Evolutionary conservation across 1,140 invertebrate genomes (phyloP).

Genomic region (Atopsyche davidsoni): DNA sequence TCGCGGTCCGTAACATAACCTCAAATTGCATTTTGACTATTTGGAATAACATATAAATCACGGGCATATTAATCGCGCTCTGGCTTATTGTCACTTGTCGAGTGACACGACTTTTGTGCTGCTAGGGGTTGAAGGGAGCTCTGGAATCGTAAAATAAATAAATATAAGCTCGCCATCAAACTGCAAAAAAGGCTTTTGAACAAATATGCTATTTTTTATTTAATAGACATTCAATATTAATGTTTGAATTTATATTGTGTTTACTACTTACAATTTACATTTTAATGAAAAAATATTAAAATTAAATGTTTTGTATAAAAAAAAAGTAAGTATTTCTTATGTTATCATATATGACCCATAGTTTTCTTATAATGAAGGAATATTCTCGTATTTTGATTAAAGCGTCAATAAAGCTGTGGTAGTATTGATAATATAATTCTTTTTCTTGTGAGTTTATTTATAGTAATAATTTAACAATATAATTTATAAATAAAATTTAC

Average conservation of each 20-base stretch:
- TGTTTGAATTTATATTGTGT: background rate
- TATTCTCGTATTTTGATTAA: no score
- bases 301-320: background rate
- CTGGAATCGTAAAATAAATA: background rate
- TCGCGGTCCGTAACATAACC: background rate
- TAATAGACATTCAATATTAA: background rate
- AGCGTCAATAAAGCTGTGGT: no score
- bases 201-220: background rate
- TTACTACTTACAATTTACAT: background rate
- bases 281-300: background rate
- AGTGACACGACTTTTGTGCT: background rate
- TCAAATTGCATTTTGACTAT: slow-evolving; percentile 1
- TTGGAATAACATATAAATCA: no score
- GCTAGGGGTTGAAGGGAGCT: background rate
- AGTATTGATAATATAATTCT: no score
- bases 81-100: background rate
- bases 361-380: no score
- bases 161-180: no score
- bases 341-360: no score
- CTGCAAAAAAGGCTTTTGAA: no score
- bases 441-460: no score
- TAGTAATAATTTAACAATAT: no score
- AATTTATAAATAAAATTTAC: no score
- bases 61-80: background rate
- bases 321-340: no score